phyloP scores from a whole-genome alignment of 1,140 invertebrate species.

The Lycorma delicatula region DNA sequence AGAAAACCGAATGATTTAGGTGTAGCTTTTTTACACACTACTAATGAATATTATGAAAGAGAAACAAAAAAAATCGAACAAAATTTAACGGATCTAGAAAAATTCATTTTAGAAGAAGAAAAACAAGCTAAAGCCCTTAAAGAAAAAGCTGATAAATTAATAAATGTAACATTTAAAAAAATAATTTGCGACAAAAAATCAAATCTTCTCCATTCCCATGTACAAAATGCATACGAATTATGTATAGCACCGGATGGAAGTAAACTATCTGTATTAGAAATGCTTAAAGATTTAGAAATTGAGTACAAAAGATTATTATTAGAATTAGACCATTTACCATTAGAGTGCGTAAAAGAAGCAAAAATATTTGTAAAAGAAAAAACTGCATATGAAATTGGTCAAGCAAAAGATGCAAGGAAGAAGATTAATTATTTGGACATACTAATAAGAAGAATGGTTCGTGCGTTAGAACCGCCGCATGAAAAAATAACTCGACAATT shows the following conservation, averaged over 20 bases:
- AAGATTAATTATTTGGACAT: neutral
- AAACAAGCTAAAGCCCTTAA: neutral
- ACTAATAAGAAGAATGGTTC: neutral
- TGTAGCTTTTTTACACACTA: neutral
- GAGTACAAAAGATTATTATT: neutral
- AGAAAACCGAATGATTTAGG: neutral
- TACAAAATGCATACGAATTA: neutral
- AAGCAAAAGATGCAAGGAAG: neutral
- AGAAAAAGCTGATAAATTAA: neutral
- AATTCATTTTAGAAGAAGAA: neutral
- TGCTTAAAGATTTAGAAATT: neutral
- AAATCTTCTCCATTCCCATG: neutral
- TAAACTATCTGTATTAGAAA: neutral
- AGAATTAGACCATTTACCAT: neutral
- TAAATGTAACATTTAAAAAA: neutral
- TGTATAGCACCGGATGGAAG: neutral
- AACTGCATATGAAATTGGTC: neutral
- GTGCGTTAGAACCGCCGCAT: neutral
- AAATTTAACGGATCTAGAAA: neutral
- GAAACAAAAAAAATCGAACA: neutral
- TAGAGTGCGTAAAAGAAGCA: neutral
- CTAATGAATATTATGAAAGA: neutral
- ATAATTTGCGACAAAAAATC: neutral
- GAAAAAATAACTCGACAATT: neutral
- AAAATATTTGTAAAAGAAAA: neutral